Conservation (phyloP, 1,140 invertebrate species). For the Lordiphosa mommai region DNA sequence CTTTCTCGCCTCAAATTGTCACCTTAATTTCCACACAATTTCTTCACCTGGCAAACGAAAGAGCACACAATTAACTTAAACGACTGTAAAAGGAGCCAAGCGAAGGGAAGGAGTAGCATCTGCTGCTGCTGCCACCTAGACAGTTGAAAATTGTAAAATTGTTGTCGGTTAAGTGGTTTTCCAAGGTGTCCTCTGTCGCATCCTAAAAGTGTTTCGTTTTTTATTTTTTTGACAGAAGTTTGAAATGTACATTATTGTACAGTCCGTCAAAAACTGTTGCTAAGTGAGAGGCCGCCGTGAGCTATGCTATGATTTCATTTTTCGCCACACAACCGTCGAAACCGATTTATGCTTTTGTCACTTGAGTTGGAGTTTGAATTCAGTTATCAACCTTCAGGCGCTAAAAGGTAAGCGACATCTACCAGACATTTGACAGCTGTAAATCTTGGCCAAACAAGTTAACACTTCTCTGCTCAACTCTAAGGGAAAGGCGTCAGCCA, state of each 20-base stretch:
- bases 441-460: conserved; percentile 68
- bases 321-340: conserved; percentile 19
- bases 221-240: conserved; percentile 42
- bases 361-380: neutral
- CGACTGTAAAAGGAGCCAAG: conserved; percentile 59
- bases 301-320: no score
- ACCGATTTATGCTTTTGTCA: conserved; percentile 70
- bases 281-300: no score
- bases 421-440: conserved; percentile 7
- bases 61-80: conserved; percentile 67
- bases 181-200: conserved; percentile 13
- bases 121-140: no score
- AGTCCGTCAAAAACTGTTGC: conserved; percentile 9
- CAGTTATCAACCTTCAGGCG: conserved; percentile 10
- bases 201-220: no score
- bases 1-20: neutral
- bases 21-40: conserved; percentile 20
- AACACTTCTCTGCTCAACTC: conserved; percentile 53
- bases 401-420: conserved; percentile 21
- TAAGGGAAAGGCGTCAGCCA: conserved; percentile 25
- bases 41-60: neutral
- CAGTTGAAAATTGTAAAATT: no score
- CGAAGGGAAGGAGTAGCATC: no score
- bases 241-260: conserved; percentile 58
- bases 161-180: conserved; percentile 57